Evolutionary conservation across 2,797 vertebrate species (phyloP).

Genomic region (Microcaecilia unicolor): DNA sequence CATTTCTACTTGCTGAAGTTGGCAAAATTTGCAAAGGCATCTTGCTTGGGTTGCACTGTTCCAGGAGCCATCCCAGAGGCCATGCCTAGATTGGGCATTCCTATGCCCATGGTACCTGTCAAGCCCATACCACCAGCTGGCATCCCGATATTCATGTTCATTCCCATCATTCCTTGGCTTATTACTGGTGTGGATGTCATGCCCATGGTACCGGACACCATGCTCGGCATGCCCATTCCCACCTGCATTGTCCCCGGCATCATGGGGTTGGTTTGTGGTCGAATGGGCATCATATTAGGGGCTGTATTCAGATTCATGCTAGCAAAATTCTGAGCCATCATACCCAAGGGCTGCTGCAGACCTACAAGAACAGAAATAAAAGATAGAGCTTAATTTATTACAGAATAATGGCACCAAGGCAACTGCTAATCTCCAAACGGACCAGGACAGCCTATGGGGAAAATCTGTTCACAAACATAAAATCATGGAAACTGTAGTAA

Average conservation of each 20-base stretch:
- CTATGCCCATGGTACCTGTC: slow-evolving; percentile 63
- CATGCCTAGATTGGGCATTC: slow-evolving; percentile 65
- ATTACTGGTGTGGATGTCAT: slow-evolving; percentile 54
- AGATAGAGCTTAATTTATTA: not conserved
- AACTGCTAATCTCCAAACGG: no score
- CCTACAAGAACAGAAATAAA: slow-evolving; percentile 33
- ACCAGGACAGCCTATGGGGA: no score
- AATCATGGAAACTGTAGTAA: no score
- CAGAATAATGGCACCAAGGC: no score
- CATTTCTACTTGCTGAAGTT: slow-evolving; percentile 93
- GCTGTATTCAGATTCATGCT: slow-evolving; percentile 76
- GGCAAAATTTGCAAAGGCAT: slow-evolving; percentile 96
- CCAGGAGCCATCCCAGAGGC: slow-evolving; percentile 56
- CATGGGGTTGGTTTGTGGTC: slow-evolving; percentile 57
- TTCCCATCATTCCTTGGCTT: slow-evolving; percentile 60
- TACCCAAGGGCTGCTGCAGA: slow-evolving; percentile 66
- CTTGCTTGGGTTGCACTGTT: slow-evolving; percentile 84
- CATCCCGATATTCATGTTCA: slow-evolving; percentile 57
- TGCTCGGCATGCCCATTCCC: slow-evolving; percentile 56
- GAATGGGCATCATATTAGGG: slow-evolving; percentile 58
- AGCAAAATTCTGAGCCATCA: slow-evolving; percentile 82
- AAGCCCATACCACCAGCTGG: slow-evolving; percentile 67
- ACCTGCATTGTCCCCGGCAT: slow-evolving; percentile 65
- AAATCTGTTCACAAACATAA: no score
- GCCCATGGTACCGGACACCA: slow-evolving; percentile 57